Base-by-base conservation (phyloP, 2,888 invertebrate species). In the Protonemura montana region DNA sequence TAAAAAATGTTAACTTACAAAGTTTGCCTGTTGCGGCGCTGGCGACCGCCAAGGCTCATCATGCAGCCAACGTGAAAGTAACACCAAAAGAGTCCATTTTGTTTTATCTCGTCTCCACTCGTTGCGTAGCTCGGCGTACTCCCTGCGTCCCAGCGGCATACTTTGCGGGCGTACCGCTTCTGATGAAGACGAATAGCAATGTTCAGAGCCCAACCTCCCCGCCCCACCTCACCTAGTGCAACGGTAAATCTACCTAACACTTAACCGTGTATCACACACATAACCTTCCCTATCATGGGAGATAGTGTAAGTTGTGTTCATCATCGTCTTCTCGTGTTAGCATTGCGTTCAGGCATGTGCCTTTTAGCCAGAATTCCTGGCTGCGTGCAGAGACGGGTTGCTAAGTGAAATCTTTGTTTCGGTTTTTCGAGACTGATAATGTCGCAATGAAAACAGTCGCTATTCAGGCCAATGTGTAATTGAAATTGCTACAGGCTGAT, bases 151-250 rank as follows among this genome's bases (percentile, higher is more conserved):
- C 81, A 30, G 81, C n/a, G 81, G 81, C 81, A 30, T 81, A 29
- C 29, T 81, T 81, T 81, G 81, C 7, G 29, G 28, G 7, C 26
- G 27, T 6, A 81, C 30, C 81, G 28, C 35, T 83, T 42, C 41
- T 83, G 82, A 83, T 83, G 82, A 83, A 41, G 82, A 83, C 41
- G 41, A 83, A 83, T 83, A 42, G 41, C 82, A 26, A 26, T 27
- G 81, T 30, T 7, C 28, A 29, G 81, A 29, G 6, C 28, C 30
- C 59, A 59, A 10, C 59, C 59, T 59, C 1, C 13, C 59, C 59
- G 16, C 59, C 59, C 59, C 3, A 59, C 1, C 59, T 21, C 59
- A 10, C 59, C 59, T 59, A 16, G 16, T 59, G 59, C 13, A 59
- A 59, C 59, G 21, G 59, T 59, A 59, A 59, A 59, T 59, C 59